Evolutionary conservation across 2,888 invertebrate species (phyloP), one percentile per base, ranked within the genome.

Genomic region (Cryptocephalus moraei): DNA sequence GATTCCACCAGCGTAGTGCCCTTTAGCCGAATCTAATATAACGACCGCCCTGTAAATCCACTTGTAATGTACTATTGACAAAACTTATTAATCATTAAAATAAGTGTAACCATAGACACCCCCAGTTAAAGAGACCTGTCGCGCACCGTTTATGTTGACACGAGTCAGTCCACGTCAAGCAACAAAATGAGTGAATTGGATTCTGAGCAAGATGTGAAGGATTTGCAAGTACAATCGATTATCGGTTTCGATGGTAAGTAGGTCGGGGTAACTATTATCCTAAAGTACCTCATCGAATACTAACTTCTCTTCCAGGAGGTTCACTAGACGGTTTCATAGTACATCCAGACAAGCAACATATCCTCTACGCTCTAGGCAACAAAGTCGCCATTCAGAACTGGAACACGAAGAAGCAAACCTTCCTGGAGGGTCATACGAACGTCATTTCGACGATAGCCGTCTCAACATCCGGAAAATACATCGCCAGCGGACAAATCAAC

Each of bases 401-500:
- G 73, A 73, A 73, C 44, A 79, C 80, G 0, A 84, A 84, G 61
- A 76, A 79, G 58, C 90, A 90, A 72, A 69, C 71, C 47, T 90
- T 90, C 66, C 74, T 91, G 31, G 78, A 79, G 14, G 91, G 90
- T 0, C 91, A 91, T 60, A 81, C 84, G 0, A 87, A 90, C 66
- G 79, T 80, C 32, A 82, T 91, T 42, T 84, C 88, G 0, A 79
- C 87, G 1, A 73, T 91, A 14, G 84, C 85, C 42, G 67, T 91
- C 9, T 93, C 94, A 9, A 74, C 76, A 1, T 73, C 69, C 56
- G 90, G 94, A 22, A 82, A 81, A 14, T 88, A 79, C 60, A 73
- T 95, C 36, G 94, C 90, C 6, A 91, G 93, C 0, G 94, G 94
- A 0, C 92, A 94, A 71, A 80, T 86, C 36, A 93, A 89, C 63